These are phyloP conservation scores for Lamprotornis superbus DNA, from an alignment of 2,113 vertebrate genomes.

Conservation along the genomic window DNA sequence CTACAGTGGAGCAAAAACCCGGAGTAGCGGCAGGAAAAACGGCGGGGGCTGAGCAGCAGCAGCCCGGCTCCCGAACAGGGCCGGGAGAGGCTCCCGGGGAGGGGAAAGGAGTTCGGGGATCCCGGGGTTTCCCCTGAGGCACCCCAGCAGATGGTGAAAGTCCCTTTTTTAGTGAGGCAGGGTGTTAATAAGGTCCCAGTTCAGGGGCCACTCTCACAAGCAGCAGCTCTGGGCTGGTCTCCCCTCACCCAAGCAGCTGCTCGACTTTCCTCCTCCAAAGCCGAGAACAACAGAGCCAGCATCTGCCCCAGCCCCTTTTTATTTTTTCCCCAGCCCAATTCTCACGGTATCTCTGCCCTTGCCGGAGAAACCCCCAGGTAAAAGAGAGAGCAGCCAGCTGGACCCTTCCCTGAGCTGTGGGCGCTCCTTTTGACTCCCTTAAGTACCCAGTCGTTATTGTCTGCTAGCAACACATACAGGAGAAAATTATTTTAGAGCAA, in stretches of 20 bases:
- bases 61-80: not conserved
- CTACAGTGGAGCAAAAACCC: not conserved
- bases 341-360: fast-evolving
- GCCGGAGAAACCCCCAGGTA: not conserved
- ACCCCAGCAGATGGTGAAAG: not conserved
- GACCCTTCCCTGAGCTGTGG: not conserved
- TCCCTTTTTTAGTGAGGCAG: not conserved
- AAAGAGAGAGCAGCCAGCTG: not conserved
- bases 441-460: not conserved
- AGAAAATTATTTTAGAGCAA: not conserved
- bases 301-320: no score
- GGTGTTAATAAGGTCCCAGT: not conserved
- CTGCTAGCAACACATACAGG: not conserved
- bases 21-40: not conserved
- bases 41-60: not conserved
- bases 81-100: not conserved
- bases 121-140: not conserved
- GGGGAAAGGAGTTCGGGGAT: not conserved
- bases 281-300: not conserved
- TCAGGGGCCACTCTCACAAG: not conserved
- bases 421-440: not conserved
- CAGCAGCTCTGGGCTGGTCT: not conserved
- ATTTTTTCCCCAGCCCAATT: not conserved
- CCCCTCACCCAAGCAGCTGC: not conserved
- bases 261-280: fast-evolving